Evolutionary conservation across 2,888 invertebrate genomes (phyloP).

Genomic region (Caenorhabditis sp.): DNA sequence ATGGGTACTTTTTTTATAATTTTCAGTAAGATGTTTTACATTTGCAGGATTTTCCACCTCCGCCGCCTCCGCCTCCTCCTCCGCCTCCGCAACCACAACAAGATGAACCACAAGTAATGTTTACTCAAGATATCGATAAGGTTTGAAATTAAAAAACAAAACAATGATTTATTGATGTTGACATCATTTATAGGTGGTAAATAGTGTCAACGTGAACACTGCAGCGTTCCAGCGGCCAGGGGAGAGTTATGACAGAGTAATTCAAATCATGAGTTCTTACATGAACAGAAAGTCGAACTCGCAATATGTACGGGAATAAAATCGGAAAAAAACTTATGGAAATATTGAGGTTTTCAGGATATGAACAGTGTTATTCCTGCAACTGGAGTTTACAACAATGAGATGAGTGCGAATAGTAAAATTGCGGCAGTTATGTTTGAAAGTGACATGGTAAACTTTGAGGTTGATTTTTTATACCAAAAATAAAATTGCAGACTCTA

Average conservation of each 20-base stretch:
- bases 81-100: slow-evolving; percentile 36
- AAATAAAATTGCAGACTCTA: too few species aligned
- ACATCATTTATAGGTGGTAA: slow-evolving; percentile 63
- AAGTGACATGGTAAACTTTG: slow-evolving; percentile 51
- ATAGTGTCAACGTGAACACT: slow-evolving; percentile 61
- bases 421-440: slow-evolving; percentile 67
- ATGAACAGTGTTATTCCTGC: slow-evolving; percentile 49
- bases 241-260: slow-evolving; percentile 70
- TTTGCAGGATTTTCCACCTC: slow-evolving; percentile 31
- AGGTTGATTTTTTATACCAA: too few species aligned
- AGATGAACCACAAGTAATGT: slow-evolving; percentile 48
- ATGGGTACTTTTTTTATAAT: too few species aligned
- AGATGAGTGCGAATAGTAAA: slow-evolving; percentile 58
- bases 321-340: not conserved
- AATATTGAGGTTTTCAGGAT: slow-evolving; percentile 17
- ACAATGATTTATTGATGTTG: not conserved
- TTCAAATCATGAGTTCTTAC: slow-evolving; percentile 61
- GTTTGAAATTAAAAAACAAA: too few species aligned
- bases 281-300: slow-evolving; percentile 64
- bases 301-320: too few species aligned
- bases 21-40: too few species aligned
- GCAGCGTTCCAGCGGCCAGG: slow-evolving; percentile 67
- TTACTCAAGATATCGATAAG: slow-evolving; percentile 53
- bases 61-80: slow-evolving; percentile 53
- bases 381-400: slow-evolving; percentile 51